Percentiles rank a stretch among this genome's conserved stretches.
Conservation (phyloP, 1,140 invertebrate genomes). For the Hyles euphorbiae region DNA sequence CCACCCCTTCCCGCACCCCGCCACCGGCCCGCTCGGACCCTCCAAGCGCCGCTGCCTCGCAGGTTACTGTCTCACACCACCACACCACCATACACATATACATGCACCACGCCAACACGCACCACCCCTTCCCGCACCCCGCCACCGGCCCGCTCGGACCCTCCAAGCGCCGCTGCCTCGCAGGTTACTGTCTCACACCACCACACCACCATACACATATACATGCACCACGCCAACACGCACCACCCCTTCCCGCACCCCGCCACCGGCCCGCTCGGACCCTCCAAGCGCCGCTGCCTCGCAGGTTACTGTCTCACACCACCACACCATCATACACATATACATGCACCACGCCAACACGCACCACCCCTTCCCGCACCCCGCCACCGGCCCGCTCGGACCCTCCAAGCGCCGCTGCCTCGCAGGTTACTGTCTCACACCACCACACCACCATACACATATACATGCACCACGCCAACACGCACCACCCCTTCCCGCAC, state of each 20-base stretch:
- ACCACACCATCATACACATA: not conserved
- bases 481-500: too few relatives aligned
- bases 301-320: conserved; percentile 78
- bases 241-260: conserved; percentile 97
- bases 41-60: conserved; percentile 92
- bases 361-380: conserved; percentile 95
- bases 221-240: conserved; percentile 93
- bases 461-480: too few relatives aligned
- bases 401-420: conserved; percentile 92
- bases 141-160: conserved; percentile 93
- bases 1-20: conserved; percentile 95
- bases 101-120: conserved; percentile 93
- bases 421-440: conserved; percentile 78
- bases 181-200: conserved; percentile 75
- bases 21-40: conserved; percentile 92
- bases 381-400: conserved; percentile 92
- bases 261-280: conserved; percentile 92
- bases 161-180: conserved; percentile 91
- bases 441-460: not conserved
- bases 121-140: conserved; percentile 96
- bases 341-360: conserved; percentile 94
- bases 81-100: not conserved
- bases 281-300: conserved; percentile 91
- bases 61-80: conserved; percentile 67
- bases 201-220: not conserved